Evolutionary conservation across 2,113 vertebrate genomes (phyloP), one percentile per base, ranked within the genome.

Genomic region (Mustela nigripes): DNA sequence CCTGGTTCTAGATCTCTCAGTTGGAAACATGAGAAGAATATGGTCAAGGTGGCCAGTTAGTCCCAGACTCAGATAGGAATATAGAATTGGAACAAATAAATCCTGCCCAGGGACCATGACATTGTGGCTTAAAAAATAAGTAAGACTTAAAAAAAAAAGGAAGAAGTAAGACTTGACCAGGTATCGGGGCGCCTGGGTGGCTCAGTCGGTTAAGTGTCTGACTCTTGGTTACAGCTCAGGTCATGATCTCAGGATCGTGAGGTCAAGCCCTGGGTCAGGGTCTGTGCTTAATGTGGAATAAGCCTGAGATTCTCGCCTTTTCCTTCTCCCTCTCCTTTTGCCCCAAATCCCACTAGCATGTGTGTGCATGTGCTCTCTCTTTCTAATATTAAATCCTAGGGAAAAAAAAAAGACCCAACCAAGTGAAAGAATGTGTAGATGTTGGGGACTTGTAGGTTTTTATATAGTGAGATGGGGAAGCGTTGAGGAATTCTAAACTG

Each of bases 1-100:
- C 0, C 0, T 31, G 74, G 28, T 8, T 31, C 0, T 15, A 63
- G 62, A 65, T 7, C 28, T 16, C 22, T 36, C 63, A 50, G 0
- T 2, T 3, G 7, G 42, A 58, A 65, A 83, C 28, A 4, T 31
- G 5, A 2, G 19, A 84, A 81, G 48, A 88, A 26, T 8, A 11
- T 2, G 53, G 26, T 6, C 33, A 2, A 53, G 48, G 18, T 14
- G 19, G 1, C 6, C 69, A 50, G 39, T 33, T 82, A 0, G 26
- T 7, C 67, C 7, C 28, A 58, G 56, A 1, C 48, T n/a, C 2
- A 15, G 1, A 11, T 0, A 53, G 18, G 79, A 84, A n/a, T 63
- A 11, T 0, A 5, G 21, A 16, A 71, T 26, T 21, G 21, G 26
- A 62, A 21, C 45, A 21, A 24, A 33, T 56, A 8, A n/a, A 60